phyloP scores from a whole-genome alignment of 2,888 invertebrate species.

The Onthophagus sagittarius region DNA sequence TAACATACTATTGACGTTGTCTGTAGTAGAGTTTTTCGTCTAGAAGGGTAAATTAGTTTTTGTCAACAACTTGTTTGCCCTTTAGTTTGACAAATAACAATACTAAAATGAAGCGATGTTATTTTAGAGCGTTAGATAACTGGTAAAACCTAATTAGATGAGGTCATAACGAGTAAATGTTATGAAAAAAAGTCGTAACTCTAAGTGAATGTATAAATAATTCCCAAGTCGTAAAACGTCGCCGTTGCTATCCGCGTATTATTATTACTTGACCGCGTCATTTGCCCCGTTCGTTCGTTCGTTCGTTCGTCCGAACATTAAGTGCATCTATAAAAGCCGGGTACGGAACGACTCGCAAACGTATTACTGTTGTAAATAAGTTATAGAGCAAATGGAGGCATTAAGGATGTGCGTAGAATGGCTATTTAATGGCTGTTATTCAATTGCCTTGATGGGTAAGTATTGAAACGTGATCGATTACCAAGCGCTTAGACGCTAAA shows the following conservation, averaged over 20 bases:
- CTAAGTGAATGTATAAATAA: background rate
- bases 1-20: constrained; percentile 12
- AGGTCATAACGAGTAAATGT: background rate
- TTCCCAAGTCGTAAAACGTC: background rate
- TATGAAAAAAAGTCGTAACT: background rate
- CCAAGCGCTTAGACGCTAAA: background rate
- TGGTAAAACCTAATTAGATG: background rate
- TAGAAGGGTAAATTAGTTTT: background rate
- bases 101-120: background rate
- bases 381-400: background rate
- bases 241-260: background rate
- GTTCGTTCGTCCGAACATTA: background rate
- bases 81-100: background rate
- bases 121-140: background rate
- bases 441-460: background rate
- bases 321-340: background rate
- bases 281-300: background rate
- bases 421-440: background rate
- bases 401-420: background rate
- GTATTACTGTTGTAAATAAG: background rate
- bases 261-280: background rate
- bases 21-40: background rate
- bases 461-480: background rate
- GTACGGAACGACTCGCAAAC: background rate
- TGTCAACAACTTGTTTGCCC: background rate